A percentile compares a stretch with the other conserved stretches of the same genome.
These are phyloP conservation scores for Ectobius pallidus DNA, from an alignment of 2,888 invertebrate genomes.

Conservation along the genomic window DNA sequence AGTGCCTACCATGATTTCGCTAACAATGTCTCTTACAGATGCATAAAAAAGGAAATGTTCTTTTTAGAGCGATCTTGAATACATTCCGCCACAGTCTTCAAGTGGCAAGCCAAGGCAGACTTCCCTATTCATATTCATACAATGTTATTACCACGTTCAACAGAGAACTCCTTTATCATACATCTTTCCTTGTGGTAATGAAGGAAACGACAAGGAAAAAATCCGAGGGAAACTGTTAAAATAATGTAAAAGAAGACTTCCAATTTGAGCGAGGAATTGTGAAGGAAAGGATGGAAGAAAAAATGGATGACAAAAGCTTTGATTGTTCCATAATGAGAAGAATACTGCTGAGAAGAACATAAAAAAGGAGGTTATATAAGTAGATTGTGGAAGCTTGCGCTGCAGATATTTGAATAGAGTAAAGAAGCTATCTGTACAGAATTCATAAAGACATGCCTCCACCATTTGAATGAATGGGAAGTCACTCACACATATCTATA, in stretches of 20 bases:
- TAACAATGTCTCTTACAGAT: too few species aligned
- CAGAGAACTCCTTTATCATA: slow-evolving; percentile 10
- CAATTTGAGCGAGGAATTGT: slow-evolving; percentile 1
- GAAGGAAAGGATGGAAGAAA: slow-evolving; percentile 2
- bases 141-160: slow-evolving; percentile 22
- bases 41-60: too few species aligned
- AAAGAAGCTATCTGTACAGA: not conserved
- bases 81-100: slow-evolving; percentile 1
- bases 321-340: slow-evolving; percentile 24
- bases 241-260: slow-evolving; percentile 3
- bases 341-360: slow-evolving; percentile 23
- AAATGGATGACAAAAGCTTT: slow-evolving; percentile 20
- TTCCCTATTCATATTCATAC: slow-evolving; percentile 9
- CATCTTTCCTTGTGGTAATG: slow-evolving; percentile 14
- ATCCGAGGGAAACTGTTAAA: not conserved
- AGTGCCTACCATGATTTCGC: too few species aligned
- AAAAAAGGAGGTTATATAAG: slow-evolving; percentile 18
- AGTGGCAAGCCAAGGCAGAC: too few species aligned
- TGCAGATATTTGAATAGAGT: slow-evolving; percentile 13
- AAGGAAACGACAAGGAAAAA: slow-evolving; percentile 3
- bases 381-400: slow-evolving; percentile 10
- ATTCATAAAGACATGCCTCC: slow-evolving; percentile 27
- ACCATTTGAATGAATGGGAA: slow-evolving; percentile 29
- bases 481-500: slow-evolving; percentile 8
- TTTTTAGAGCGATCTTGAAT: too few species aligned